Conservation (phyloP, 1,140 invertebrate genomes). For the Saxidomus purpurata region DNA sequence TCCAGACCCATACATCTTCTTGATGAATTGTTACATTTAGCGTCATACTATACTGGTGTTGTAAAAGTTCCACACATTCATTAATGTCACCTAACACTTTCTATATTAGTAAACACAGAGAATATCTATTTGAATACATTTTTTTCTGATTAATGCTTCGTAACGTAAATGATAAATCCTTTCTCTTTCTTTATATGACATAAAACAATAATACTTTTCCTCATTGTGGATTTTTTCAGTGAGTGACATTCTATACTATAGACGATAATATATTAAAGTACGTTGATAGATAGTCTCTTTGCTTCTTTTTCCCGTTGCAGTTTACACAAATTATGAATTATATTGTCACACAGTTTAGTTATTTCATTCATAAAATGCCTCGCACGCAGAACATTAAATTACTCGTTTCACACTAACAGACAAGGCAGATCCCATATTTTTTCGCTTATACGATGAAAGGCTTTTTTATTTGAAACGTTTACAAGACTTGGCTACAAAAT, state of each 20-base stretch:
- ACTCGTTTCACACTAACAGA: too few species aligned
- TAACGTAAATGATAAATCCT: background rate
- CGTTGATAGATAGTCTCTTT: too few species aligned
- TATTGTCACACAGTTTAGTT: background rate
- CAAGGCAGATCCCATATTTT: too few species aligned
- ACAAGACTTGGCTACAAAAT: too few species aligned
- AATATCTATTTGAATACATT: background rate
- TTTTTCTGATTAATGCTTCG: background rate
- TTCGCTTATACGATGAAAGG: too few species aligned
- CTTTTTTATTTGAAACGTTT: too few species aligned
- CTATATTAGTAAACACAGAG: background rate
- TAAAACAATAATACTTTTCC: background rate
- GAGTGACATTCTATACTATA: background rate
- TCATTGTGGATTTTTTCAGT: background rate
- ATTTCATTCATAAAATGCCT: constrained; percentile 34
- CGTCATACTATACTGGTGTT: background rate
- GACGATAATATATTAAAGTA: background rate
- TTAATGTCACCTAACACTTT: constrained; percentile 3
- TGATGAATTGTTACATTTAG: background rate
- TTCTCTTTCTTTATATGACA: background rate
- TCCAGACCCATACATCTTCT: background rate
- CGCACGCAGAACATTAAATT: too few species aligned
- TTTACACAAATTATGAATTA: background rate
- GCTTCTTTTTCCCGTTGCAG: too few species aligned
- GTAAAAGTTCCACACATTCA: background rate